Conservation (phyloP, 2,888 invertebrate species). For the Leptinotarsa rubiginosa region DNA sequence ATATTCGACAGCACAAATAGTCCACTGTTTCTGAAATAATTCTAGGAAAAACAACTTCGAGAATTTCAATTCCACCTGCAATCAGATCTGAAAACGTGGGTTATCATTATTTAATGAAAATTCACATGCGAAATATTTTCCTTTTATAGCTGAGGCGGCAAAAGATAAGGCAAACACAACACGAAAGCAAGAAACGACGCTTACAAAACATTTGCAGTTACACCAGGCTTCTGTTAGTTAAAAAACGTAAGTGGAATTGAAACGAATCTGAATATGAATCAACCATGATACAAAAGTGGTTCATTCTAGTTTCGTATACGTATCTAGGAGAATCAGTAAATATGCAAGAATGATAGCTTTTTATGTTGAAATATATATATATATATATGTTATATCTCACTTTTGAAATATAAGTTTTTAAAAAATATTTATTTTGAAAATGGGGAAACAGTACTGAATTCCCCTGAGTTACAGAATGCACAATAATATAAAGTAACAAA, state of each 20-base stretch:
- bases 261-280: no score
- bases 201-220: neutral
- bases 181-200: constrained; percentile 12
- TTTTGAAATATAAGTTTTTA: no score
- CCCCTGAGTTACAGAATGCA: no score
- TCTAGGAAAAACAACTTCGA: neutral
- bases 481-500: no score
- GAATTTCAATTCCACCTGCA: constrained; percentile 3
- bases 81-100: constrained; percentile 6
- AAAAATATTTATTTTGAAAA: no score
- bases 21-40: neutral
- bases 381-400: no score
- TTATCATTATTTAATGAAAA: constrained; percentile 14
- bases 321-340: no score
- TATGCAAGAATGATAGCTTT: no score
- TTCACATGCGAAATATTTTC: constrained; percentile 16
- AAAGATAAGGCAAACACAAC: constrained; percentile 10
- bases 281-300: no score
- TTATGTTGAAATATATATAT: no score
- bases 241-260: neutral
- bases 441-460: no score
- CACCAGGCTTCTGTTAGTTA: neutral
- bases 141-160: constrained; percentile 6
- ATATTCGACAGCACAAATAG: neutral
- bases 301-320: no score